Evolutionary conservation across 1,140 invertebrate species (phyloP), one percentile per base, ranked within the genome.

Genomic region (Drosophila guanche): DNA sequence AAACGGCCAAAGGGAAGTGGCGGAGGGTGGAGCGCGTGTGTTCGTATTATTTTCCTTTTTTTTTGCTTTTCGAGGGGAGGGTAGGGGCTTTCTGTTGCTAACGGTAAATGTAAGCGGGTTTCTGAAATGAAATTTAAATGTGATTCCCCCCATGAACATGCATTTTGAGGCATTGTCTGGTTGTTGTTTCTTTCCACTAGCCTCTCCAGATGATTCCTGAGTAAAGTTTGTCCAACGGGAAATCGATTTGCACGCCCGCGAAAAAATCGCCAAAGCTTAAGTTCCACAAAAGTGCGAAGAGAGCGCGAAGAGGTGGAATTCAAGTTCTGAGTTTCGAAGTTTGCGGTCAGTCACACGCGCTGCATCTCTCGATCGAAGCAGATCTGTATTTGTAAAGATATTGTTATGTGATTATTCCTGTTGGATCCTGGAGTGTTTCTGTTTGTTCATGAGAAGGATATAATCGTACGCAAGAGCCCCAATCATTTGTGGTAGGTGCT

Each of bases 71-170:
- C 37, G 77, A 1, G 43, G 66, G 20, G 40, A 10, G 53, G 23
- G 65, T 45, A 52, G 57, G 46, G 55, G 40, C 51, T 65, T 63
- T 55, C 42, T 50, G 33, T 73, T 59, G 69, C 52, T 52, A 86
- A 81, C 83, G 83, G 81, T 88, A 81, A 88, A 77, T 41, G 48
- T 46, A 67, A 46, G 61, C 60, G 59, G 59, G 42, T 63, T 68
- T 20, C 60, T 75, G 56, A 20, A 76, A 71, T 61, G 61, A 76
- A 71, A 76, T 86, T 86, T 73, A 84, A 84, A 86, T 85, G 70
- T 57, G 29, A 54, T 50, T 61, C 33, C 16, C 33, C 16, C 22
- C 54, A 29, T 58, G 47, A 48, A 40, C 37, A 67, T 52, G 29
- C 22, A 45, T 69, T 69, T 12, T 12, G 5, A 12, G 23, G 41